A percentile compares a stretch with the other conserved stretches of the same genome.
Conservation (phyloP, 2,888 invertebrate genomes). For the Heliconius hortense region DNA sequence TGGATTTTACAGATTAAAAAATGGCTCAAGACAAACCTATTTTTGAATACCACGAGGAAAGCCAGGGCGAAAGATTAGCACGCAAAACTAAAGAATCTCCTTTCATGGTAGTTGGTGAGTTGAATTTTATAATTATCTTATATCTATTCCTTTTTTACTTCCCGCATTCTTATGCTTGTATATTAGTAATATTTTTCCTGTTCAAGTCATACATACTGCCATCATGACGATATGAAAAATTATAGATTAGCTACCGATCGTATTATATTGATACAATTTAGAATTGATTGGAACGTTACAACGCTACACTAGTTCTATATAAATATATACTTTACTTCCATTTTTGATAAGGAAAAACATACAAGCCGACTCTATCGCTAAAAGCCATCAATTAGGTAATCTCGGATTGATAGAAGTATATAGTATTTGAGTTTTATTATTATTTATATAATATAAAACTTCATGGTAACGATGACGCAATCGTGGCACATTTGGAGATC, state of each 20-base stretch:
- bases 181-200: constrained; percentile 6
- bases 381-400: not conserved
- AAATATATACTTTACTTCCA: not conserved
- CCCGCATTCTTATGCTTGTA: not conserved
- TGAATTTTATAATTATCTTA: constrained; percentile 3
- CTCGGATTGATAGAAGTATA: not conserved
- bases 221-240: not conserved
- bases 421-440: not conserved
- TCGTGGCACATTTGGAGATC: not conserved
- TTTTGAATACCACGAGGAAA: constrained; percentile 82
- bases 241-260: constrained; percentile 1
- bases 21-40: constrained; percentile 64
- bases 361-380: not conserved
- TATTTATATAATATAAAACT: not conserved
- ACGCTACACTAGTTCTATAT: not conserved
- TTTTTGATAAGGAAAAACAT: constrained; percentile 4
- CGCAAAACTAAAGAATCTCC: constrained; percentile 88
- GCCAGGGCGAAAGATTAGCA: constrained; percentile 76
- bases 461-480: not conserved
- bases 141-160: not conserved
- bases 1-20: constrained; percentile 33
- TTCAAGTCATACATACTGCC: not conserved
- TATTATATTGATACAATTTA: not conserved
- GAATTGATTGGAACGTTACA: constrained; percentile 6
- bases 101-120: constrained; percentile 86